Percentiles rank a stretch among this genome's conserved stretches.
These are phyloP conservation scores for Cephus cinctus DNA, from an alignment of 1,140 invertebrate genomes.

Conservation along the genomic window DNA sequence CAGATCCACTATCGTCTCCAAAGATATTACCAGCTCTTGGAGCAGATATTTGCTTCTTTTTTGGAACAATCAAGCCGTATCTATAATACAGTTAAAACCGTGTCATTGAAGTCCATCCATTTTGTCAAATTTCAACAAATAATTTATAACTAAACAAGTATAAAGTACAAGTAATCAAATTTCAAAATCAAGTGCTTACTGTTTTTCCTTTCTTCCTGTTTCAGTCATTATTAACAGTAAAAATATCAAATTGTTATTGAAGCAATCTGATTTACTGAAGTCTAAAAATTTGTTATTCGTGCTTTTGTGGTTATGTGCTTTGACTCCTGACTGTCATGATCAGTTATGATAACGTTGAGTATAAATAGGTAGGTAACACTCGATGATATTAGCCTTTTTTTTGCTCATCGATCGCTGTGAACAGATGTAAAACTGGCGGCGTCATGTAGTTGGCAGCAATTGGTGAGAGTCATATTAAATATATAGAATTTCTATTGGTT, in stretches of 20 bases:
- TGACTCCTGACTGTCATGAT: too few species aligned
- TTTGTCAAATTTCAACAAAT: too few species aligned
- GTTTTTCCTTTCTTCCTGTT: background rate
- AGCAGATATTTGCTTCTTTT: slow-evolving; percentile 37
- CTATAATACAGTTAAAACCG: too few species aligned
- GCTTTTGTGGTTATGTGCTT: background rate
- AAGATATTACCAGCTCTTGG: slow-evolving; percentile 49
- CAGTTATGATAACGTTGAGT: background rate
- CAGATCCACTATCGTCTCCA: slow-evolving; percentile 49
- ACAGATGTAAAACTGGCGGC: too few species aligned
- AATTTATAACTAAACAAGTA: background rate
- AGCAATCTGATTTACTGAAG: background rate
- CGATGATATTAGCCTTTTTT: too few species aligned
- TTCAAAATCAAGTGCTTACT: slow-evolving; percentile 1
- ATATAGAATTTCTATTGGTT: too few species aligned
- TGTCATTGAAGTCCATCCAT: too few species aligned
- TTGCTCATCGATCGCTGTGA: too few species aligned
- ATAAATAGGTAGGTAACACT: background rate
- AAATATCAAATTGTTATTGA: background rate
- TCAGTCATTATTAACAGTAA: background rate
- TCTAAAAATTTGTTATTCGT: background rate
- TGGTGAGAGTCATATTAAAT: too few species aligned
- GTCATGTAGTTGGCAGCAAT: too few species aligned
- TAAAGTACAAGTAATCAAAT: too few species aligned
- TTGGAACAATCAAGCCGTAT: slow-evolving; percentile 51